Percentiles rank a stretch among this genome's conserved stretches.
phyloP scores from a whole-genome alignment of 2,113 vertebrate genomes.

The Brienomyrus brachyistius region DNA sequence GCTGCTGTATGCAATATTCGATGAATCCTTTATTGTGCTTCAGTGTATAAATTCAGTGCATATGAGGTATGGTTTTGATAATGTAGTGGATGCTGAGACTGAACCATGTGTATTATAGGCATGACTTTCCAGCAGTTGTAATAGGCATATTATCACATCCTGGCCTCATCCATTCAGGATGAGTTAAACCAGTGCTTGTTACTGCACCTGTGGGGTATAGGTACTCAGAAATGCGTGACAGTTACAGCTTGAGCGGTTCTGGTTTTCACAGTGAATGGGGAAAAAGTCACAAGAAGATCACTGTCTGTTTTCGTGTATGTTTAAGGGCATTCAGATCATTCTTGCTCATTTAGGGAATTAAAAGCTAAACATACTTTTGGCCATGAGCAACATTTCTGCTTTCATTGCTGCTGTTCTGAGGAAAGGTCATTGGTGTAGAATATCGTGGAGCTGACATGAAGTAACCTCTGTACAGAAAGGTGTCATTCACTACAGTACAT shows the following conservation, averaged over 20 bases:
- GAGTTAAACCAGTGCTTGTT: background rate
- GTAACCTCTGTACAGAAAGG: background rate
- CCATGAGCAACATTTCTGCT: background rate
- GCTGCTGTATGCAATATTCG: background rate
- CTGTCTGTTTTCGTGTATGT: background rate
- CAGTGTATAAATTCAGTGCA: background rate
- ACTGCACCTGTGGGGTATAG: background rate
- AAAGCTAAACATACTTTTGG: background rate
- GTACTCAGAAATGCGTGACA: background rate
- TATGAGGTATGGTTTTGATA: background rate
- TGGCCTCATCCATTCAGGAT: background rate
- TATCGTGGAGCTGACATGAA: background rate
- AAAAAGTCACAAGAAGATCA: background rate
- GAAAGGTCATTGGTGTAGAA: background rate
- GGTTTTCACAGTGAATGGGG: background rate
- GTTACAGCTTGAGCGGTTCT: background rate
- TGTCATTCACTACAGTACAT: background rate
- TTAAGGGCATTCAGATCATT: background rate
- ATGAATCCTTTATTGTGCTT: background rate
- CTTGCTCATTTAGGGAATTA: background rate
- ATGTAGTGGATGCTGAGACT: background rate
- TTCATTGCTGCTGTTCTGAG: background rate
- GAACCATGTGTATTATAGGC: background rate
- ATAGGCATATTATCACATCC: background rate
- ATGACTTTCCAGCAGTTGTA: background rate